These are phyloP conservation scores for Toxotes lorentzi DNA, from an alignment of 2,797 vertebrate genomes.

Conservation along the genomic window DNA sequence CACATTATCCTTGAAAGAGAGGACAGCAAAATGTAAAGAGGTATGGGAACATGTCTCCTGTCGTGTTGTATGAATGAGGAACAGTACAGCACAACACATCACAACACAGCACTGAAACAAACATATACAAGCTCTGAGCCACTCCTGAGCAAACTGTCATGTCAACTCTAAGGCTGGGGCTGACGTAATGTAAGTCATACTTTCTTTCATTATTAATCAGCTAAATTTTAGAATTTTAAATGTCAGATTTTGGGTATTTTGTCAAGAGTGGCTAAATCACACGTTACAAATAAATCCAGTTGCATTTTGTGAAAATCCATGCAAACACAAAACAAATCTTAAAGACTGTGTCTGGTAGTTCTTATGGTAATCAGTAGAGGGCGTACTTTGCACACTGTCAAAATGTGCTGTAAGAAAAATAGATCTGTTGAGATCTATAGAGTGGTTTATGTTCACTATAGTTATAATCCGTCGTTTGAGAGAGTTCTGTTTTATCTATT, in stretches of 20 bases:
- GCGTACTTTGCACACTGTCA: conserved; percentile 35
- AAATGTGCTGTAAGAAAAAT: conserved; percentile 1
- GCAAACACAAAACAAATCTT: conserved; percentile 44
- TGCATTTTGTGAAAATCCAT: conserved; percentile 39
- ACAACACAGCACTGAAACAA: conserved; percentile 51
- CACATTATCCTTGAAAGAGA: conserved; percentile 74
- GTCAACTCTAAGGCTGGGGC: not conserved
- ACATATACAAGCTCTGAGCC: conserved; percentile 35
- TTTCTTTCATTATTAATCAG: not conserved
- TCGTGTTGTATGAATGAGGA: conserved; percentile 47
- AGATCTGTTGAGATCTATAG: not conserved
- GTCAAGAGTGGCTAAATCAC: conserved; percentile 55
- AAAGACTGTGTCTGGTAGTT: conserved; percentile 81
- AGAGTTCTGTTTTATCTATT: not conserved
- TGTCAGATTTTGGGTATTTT: not conserved
- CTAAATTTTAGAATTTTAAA: not conserved
- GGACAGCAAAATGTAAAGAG: conserved; percentile 42
- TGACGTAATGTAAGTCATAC: not conserved
- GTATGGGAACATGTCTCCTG: conserved; percentile 28
- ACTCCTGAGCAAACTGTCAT: conserved; percentile 53
- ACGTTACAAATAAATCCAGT: conserved; percentile 24
- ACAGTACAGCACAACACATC: conserved; percentile 44
- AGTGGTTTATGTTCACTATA: not conserved
- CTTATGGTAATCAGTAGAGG: conserved; percentile 51
- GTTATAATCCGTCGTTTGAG: not conserved